A percentile compares a stretch with the other conserved stretches of the same genome.
These are phyloP conservation scores for Micrasema longulum DNA, from an alignment of 1,140 invertebrate species.

Conservation along the genomic window DNA sequence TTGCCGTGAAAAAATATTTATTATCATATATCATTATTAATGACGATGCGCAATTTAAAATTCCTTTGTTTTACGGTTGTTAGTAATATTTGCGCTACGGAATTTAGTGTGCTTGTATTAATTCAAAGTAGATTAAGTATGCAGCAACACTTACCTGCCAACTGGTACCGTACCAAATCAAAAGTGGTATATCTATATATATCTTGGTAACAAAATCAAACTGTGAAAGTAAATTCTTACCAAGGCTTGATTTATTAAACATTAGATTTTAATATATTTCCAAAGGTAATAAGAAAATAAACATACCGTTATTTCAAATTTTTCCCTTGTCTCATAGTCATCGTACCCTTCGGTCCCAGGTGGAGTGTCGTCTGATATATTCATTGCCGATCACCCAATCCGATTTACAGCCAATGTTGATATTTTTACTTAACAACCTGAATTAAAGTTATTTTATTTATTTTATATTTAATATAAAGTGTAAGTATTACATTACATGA, in stretches of 20 bases:
- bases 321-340: neutral
- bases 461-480: neutral
- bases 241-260: neutral
- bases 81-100: no score
- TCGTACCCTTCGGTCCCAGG: constrained; percentile 22
- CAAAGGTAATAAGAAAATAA: neutral
- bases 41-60: neutral
- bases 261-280: neutral
- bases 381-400: neutral
- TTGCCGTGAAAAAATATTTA: no score
- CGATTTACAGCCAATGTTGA: neutral
- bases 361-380: constrained; percentile 11
- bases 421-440: constrained; percentile 2
- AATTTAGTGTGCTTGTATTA: no score
- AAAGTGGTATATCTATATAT: neutral
- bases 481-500: neutral
- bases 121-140: no score
- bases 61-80: no score
- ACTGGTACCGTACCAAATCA: neutral
- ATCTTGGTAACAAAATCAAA: neutral
- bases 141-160: no score
- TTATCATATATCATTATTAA: no score
- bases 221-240: neutral
- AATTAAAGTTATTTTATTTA: neutral
- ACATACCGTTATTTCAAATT: constrained; percentile 4